Evolutionary conservation across 2,888 invertebrate species (phyloP), one percentile per base, ranked within the genome.

Genomic region (Tipula unca): DNA sequence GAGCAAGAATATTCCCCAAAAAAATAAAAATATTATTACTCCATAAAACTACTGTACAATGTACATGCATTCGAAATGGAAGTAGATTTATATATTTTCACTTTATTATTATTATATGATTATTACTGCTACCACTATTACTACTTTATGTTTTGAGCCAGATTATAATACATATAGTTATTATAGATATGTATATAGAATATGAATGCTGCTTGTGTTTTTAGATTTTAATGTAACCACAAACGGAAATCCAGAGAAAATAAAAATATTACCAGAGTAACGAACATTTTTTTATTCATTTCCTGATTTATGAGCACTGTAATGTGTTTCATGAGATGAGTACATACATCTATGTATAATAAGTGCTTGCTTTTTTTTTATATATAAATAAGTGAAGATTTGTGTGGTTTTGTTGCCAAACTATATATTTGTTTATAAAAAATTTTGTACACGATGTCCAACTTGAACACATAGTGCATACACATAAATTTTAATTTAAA

Each of bases 271-370:
- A 4, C 48, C 48, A 54, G n/a, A n/a, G 25, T 69, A 25, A 20
- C 25, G 25, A 69, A 69, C 13, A 69, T 32, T 1, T 17, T 8
- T 69, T 14, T 69, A 25, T 69, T 25, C 69, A 69, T 69, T 69
- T 69, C 69, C 69, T 69, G 69, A 69, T 69, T 69, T 69, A 69
- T 25, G 69, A 25, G 69, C 69, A 69, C 69, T 69, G 69, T 69
- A 69, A 69, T 69, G 69, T 69, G 69, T 69, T 69, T 69, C 25
- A 69, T 69, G 69, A 69, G 69, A 69, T 69, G 69, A 69, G 69
- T 20, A 69, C n/a, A n/a, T n/a, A n/a, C n/a, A n/a, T 69, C 3
- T 48, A 69, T 25, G 25, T 69, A 69, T 13, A n/a, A n/a, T n/a
- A n/a, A n/a, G 25, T 69, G 69, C 69, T n/a, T 48, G n/a, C 13